Evolutionary conservation across 1,140 invertebrate genomes (phyloP).

Genomic region (Eufriesea mexicana): DNA sequence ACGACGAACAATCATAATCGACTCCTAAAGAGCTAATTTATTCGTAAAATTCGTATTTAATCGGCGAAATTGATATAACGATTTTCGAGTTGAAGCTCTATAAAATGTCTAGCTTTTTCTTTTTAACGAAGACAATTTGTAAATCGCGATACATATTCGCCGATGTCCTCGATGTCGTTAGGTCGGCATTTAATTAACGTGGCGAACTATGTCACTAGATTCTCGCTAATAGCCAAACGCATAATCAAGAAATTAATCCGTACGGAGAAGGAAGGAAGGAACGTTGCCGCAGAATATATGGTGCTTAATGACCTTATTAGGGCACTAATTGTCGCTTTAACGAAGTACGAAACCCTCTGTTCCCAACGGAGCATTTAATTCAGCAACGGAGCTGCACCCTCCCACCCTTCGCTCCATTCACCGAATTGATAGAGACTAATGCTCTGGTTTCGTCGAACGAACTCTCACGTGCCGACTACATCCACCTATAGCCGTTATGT

Average conservation of each 20-base stretch:
- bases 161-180: not conserved
- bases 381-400: conserved; percentile 28
- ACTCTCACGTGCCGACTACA: conserved; percentile 5
- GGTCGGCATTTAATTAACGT: not conserved
- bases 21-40: not conserved
- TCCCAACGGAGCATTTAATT: conserved; percentile 52
- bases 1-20: not conserved
- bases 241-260: conserved; percentile 55
- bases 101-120: not conserved
- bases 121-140: not conserved
- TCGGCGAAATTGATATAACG: too few species aligned
- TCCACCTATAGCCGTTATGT: not conserved
- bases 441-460: conserved; percentile 43
- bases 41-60: not conserved
- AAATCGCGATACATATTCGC: not conserved
- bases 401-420: conserved; percentile 54
- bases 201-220: not conserved
- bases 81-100: too few species aligned
- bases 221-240: conserved; percentile 29
- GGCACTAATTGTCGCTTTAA: conserved; percentile 72
- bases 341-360: conserved; percentile 65
- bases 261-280: conserved; percentile 15
- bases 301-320: conserved; percentile 72
- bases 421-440: conserved; percentile 70
- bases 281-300: conserved; percentile 50